Conservation (phyloP, 2,888 invertebrate genomes). For the Congeria kusceri region DNA sequence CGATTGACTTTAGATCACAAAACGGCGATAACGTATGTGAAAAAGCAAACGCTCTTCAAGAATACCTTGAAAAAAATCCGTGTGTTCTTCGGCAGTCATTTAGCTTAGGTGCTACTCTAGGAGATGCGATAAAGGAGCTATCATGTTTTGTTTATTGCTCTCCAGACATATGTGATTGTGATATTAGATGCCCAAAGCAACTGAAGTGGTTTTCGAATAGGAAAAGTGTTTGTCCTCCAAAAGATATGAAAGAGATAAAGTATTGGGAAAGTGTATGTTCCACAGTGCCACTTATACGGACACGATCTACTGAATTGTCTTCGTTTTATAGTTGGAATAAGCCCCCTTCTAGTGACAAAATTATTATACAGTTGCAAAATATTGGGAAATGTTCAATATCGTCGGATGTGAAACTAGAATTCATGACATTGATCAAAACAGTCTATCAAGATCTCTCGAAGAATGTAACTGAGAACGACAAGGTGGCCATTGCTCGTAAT, state of each 20-base stretch:
- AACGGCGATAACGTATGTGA: not conserved
- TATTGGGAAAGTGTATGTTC: slow-evolving; percentile 22
- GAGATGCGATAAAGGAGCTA: too few species aligned
- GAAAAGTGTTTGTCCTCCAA: slow-evolving; percentile 4
- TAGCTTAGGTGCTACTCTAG: too few species aligned
- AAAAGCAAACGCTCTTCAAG: not conserved
- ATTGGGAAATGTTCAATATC: not conserved
- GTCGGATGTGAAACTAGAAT: not conserved
- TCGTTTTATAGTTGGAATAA: slow-evolving; percentile 24
- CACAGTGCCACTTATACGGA: slow-evolving; percentile 16
- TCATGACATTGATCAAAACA: not conserved
- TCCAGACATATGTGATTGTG: too few species aligned
- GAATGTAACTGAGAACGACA: not conserved
- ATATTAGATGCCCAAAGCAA: too few species aligned
- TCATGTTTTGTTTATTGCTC: too few species aligned
- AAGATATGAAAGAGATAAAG: not conserved
- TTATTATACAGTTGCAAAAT: not conserved
- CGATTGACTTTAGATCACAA: not conserved
- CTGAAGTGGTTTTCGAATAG: not conserved
- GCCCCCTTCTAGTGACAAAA: not conserved
- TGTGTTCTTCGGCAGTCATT: not conserved
- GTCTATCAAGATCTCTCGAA: not conserved
- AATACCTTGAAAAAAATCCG: not conserved
- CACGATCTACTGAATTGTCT: slow-evolving; percentile 4
- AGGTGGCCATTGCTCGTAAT: not conserved